Base-by-base conservation (phyloP, 1,140 invertebrate species). In the Berghia stephanieae region DNA sequence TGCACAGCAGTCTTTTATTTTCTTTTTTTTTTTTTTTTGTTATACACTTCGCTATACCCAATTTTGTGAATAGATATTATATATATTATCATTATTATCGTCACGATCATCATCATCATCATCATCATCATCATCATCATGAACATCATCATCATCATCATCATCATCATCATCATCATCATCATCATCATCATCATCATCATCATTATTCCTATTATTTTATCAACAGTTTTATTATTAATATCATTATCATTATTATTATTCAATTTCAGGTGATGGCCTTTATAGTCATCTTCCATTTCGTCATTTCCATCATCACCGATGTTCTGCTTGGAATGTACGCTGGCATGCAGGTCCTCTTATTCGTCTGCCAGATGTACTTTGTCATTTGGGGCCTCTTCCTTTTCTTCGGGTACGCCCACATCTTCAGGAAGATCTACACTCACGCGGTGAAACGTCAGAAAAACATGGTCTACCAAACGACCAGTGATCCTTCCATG, bases 351-450 rank as follows among this genome's bases (percentile, higher is more conserved):
- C 71, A 72, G 34, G 69, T 85, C 2, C 42, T 88, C 60, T 74
- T 89, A 24, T 81, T 90, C 57, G 81, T 88, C 21, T 87, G 88
- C 57, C 88, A 90, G 75, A 80, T 88, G 6, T 88, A 95, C 78
- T 94, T 93, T 81, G 88, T 95, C 27, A 91, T 95, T 42, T 96
- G 95, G 88, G 83, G 87, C 21, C 92, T 95, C 8, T 93, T 93
- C 2, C 90, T 97, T 16, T 95, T 95, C 0, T 88, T 95, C 0
- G 93, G 94, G 76, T 97, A 96, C 89, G 91, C 96, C 67, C 95
- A 95, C 86, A 92, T 95, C 42, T 97, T 96, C 87, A 90, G 80
- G 84, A 91, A 85, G 74, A 81, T 92, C 16, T 88, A 88, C 79
- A 80, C 85, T 42, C 85, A 87, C 49, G 91, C 90, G 44, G 75